phyloP scores from a whole-genome alignment of 35 echinoderm and acorn worm genomes.

The Ophioderma brevispina region DNA sequence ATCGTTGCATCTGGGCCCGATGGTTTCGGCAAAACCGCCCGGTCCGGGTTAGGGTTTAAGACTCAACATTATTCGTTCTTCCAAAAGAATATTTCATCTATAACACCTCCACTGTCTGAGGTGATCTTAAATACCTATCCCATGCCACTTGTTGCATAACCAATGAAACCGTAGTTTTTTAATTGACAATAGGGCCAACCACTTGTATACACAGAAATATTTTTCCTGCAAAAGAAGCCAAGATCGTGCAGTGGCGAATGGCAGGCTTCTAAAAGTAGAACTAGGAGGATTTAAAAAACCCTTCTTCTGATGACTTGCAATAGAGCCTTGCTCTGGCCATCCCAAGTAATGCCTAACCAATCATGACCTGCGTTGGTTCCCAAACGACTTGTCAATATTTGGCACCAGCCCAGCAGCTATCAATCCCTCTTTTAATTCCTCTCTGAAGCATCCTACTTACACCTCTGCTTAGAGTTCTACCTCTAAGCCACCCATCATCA shows the following conservation, averaged over 20 bases:
- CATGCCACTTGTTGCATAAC: constrained; percentile 12
- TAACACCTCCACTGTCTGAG: background rate
- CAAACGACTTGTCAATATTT: constrained; percentile 43
- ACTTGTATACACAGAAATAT: background rate
- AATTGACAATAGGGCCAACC: background rate
- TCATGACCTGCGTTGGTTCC: background rate
- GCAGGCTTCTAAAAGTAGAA: background rate
- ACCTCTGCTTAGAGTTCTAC: too few relatives aligned
- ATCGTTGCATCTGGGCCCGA: too few relatives aligned
- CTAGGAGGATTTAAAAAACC: background rate
- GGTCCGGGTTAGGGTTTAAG: too few relatives aligned
- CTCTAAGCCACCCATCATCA: constrained; percentile 42
- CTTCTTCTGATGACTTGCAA: background rate
- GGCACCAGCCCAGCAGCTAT: constrained; percentile 39
- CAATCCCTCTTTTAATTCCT: constrained; percentile 38
- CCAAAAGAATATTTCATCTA: constrained; percentile 28
- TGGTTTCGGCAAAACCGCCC: too few relatives aligned
- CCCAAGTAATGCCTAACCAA: constrained; percentile 29
- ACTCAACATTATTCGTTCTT: background rate
- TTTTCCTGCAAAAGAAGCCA: constrained; percentile 12
- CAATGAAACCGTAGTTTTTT: constrained; percentile 34
- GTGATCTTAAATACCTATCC: background rate
- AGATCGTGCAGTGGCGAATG: background rate
- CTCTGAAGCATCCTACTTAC: background rate
- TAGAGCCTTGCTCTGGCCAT: background rate